Evolutionary conservation across 1,140 invertebrate species (phyloP), one percentile per base, ranked within the genome.

Genomic region (Oreohelix idahoensis): DNA sequence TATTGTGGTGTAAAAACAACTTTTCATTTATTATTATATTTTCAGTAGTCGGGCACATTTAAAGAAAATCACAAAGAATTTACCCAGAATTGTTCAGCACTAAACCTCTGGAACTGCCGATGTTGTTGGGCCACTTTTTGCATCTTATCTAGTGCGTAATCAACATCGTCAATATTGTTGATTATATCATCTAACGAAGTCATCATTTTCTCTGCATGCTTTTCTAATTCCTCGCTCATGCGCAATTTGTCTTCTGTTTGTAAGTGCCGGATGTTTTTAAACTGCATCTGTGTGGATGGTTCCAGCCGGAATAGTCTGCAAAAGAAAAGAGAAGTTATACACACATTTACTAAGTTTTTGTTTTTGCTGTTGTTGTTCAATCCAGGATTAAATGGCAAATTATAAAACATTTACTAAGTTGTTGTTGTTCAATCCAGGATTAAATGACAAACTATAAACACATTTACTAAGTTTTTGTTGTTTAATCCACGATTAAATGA

Each of bases 121-220:
- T 91, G 89, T 74, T 81, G 83, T 78, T 75, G 63, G 29, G 89
- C 90, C 23, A 85, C 84, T 70, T 84, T 83, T 81, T 84, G 76
- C 35, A 91, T 83, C n/a, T 89, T 51, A 20, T 88, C 86, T 36
- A 89, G 76, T 2, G 89, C 84, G 81, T 87, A 86, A 70, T 91
- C 89, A 11, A 90, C 89, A 85, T 90, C 89, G 32, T 91, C 89
- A 70, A 91, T 89, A 74, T 90, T 89, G 32, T 80, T 83, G 49
- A 91, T 88, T 26, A 86, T 81, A 73, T 91, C 89, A 83, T 91
- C 90, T 15, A 91, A 78, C 23, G 87, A 82, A 35, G 86, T 85
- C 88, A 91, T 90, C 78, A 91, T 89, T 80, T 83, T 84, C n/a
- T 83, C 87, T 4, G 88, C 89, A 79, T 90, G 89, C 63, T 87